Conservation (phyloP, 2,113 vertebrate genomes). For the Thoracochromis brauschi region DNA sequence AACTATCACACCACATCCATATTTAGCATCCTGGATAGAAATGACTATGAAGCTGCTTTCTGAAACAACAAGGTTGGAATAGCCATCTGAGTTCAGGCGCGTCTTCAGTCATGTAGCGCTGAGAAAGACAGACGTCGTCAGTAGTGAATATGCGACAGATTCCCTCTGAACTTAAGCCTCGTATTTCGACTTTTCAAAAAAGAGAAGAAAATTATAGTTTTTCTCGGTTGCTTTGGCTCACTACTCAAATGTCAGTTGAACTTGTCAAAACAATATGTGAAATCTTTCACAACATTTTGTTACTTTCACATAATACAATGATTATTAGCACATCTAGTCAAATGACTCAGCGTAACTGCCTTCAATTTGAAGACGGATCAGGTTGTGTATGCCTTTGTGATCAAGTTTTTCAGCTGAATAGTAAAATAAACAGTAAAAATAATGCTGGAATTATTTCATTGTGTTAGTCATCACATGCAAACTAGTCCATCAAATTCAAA, state of each 20-base stretch:
- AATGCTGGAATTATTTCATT: background rate
- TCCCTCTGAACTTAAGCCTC: background rate
- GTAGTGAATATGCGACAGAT: background rate
- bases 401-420: background rate
- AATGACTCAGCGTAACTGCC: background rate
- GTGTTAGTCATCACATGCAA: background rate
- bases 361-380: background rate
- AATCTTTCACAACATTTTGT: background rate
- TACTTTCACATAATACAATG: background rate
- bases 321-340: background rate
- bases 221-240: background rate
- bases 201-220: background rate
- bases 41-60: background rate
- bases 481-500: background rate
- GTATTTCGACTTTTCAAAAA: background rate
- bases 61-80: background rate
- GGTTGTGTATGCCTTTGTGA: background rate
- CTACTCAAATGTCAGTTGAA: background rate
- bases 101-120: background rate
- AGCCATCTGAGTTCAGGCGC: background rate
- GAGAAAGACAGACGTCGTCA: background rate
- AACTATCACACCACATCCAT: slow-evolving; percentile 18
- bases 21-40: background rate
- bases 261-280: background rate
- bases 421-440: background rate